phyloP scores from a whole-genome alignment of 2,113 vertebrate genomes.

The Glaucidium brasilianum region DNA sequence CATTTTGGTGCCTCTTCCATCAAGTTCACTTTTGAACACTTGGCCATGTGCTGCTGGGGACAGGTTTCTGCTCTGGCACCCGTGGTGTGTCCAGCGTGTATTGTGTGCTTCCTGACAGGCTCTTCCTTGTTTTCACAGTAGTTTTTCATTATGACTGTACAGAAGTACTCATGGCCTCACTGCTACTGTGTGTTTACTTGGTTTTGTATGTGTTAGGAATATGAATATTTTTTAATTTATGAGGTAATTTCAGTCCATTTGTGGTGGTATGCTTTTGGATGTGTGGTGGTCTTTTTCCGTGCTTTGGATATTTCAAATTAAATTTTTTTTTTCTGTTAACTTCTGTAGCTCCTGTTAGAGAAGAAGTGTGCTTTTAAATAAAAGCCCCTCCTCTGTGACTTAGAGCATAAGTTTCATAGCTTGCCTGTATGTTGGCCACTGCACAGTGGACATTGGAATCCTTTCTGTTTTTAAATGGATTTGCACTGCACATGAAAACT shows the following conservation, averaged over 20 bases:
- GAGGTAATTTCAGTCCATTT: not conserved
- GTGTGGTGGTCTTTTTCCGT: not conserved
- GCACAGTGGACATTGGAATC: not conserved
- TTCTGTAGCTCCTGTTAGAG: not conserved
- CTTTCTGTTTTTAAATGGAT: constrained; percentile 6
- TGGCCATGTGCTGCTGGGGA: not conserved
- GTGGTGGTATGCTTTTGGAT: not conserved
- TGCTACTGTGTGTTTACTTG: not conserved
- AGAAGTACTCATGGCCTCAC: not conserved
- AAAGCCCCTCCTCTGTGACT: not conserved
- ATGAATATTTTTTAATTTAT: not conserved
- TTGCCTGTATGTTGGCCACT: not conserved
- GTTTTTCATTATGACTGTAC: not conserved
- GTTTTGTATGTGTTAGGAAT: not conserved
- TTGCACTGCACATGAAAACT: not conserved
- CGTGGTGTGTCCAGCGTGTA: fast-evolving
- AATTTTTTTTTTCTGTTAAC: not conserved
- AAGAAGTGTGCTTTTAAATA: not conserved
- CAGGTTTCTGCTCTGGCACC: not conserved
- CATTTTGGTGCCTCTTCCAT: not conserved
- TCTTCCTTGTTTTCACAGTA: not conserved
- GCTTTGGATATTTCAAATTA: not conserved
- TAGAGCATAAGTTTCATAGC: not conserved
- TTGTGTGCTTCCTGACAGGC: not conserved
- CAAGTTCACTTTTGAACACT: not conserved